These are phyloP conservation scores for Euplexia lucipara DNA, from an alignment of 2,888 invertebrate genomes.

Conservation along the genomic window DNA sequence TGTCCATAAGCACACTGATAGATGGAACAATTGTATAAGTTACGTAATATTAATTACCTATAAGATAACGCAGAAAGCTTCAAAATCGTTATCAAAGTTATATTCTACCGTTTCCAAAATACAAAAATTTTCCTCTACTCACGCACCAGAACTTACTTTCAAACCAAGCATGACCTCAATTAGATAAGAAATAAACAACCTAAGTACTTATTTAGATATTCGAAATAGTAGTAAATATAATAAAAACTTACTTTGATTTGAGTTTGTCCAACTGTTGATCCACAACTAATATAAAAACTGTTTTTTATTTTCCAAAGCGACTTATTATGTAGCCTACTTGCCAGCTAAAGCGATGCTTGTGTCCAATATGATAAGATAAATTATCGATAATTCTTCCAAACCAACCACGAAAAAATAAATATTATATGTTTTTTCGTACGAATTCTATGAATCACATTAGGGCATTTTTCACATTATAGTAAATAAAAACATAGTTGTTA, in stretches of 20 bases:
- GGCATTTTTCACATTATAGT: constrained; percentile 11
- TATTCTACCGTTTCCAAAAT: background rate
- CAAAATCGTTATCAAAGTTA: too few species aligned
- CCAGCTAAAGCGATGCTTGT: constrained; percentile 36
- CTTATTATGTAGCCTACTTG: constrained; percentile 53
- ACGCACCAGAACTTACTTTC: background rate
- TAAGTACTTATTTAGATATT: background rate
- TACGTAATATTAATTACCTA: too few species aligned
- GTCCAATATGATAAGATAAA: constrained; percentile 62
- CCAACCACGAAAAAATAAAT: constrained; percentile 25
- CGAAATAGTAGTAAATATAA: background rate
- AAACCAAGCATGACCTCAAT: background rate
- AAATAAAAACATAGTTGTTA: background rate
- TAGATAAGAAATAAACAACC: background rate
- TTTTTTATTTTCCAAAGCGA: constrained; percentile 42
- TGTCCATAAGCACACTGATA: too few species aligned
- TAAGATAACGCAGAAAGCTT: background rate
- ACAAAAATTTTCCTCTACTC: too few species aligned
- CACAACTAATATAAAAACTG: constrained; percentile 47
- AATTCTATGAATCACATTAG: constrained; percentile 40
- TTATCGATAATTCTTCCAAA: constrained; percentile 53
- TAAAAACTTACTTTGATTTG: constrained; percentile 43
- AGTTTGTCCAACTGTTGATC: constrained; percentile 27
- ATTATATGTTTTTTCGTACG: constrained; percentile 37
- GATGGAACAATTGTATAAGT: too few species aligned